Base-by-base conservation (phyloP, 2,888 invertebrate species). In the Chalcis sispes region DNA sequence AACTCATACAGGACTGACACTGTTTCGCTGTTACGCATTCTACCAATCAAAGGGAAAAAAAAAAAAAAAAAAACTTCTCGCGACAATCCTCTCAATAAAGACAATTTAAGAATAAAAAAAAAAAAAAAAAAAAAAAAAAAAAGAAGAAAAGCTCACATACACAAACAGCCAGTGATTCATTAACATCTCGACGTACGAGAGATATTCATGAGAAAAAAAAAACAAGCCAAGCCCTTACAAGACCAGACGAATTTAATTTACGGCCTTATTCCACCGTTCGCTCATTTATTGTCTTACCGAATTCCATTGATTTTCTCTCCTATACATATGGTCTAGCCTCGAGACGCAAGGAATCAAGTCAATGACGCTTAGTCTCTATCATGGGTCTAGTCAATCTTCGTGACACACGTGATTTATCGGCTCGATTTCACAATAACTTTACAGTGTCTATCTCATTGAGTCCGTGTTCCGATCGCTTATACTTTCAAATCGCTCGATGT, bases 341-440 rank as follows among this genome's bases (percentile, higher is more conserved):
- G 40, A 27, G 36, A 29, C 20, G 32, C 32, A 46, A 27, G 23
- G 32, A 15, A 18, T n/a, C 42, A 8, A 10, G 36, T 10, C 4
- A 36, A 7, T 7, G 36, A 36, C 36, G 10, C 10, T 7, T 36
- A 36, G 10, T 23, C 15, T 32, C 8, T 40, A 61, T 58, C 32
- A 23, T n/a, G n/a, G n/a, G n/a, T n/a, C n/a, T 27, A 52, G 36
- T 56, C 40, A 56, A 27, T 58, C 65, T 73, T 54, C 65, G 65
- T 66, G 66, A 61, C 73, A 42, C 40, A 23, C 15, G 73, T 29
- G 67, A 73, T 73, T 73, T 61, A 73, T 66, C 56, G 66, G 61
- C 48, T 52, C 32, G 58, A 50, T 67, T 66, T 67, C 61, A 52
- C 73, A 73, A 73, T 10, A 25, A 62, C 50, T 64, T 54, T 29